These are phyloP conservation scores for Eucriotettix oculatus DNA, from an alignment of 2,888 invertebrate genomes.

Conservation along the genomic window DNA sequence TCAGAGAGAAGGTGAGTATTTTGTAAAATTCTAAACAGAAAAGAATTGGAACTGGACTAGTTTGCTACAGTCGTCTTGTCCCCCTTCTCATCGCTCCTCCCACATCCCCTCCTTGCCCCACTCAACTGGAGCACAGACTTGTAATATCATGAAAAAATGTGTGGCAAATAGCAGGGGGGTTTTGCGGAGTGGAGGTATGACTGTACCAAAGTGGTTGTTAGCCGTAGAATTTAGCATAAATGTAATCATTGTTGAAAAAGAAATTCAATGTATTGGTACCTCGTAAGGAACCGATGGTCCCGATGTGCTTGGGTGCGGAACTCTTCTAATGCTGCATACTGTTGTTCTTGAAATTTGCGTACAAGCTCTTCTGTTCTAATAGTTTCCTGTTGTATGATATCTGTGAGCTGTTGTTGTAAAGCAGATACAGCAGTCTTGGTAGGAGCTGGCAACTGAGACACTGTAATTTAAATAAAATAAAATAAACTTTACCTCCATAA, in stretches of 20 bases:
- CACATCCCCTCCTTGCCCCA: too few relatives aligned
- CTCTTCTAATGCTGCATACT: conserved; percentile 56
- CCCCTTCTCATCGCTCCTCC: too few relatives aligned
- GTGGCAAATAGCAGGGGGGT: too few relatives aligned
- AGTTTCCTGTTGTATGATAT: conserved; percentile 50
- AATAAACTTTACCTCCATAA: neutral
- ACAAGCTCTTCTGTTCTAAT: conserved; percentile 57
- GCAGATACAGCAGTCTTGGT: conserved; percentile 37
- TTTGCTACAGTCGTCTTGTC: too few relatives aligned
- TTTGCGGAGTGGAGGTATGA: too few relatives aligned
- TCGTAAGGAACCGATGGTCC: conserved; percentile 40
- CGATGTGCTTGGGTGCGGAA: conserved; percentile 54
- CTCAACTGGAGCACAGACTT: too few relatives aligned
- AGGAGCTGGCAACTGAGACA: conserved; percentile 29
- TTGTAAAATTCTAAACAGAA: too few relatives aligned
- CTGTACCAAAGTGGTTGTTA: too few relatives aligned
- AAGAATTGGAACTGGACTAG: too few relatives aligned
- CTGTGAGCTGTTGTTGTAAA: conserved; percentile 48
- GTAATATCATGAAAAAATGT: too few relatives aligned
- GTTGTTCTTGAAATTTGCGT: conserved; percentile 53
- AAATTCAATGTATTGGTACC: neutral
- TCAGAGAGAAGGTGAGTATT: too few relatives aligned
- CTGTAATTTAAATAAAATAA: conserved; percentile 17
- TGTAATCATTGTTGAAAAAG: neutral
- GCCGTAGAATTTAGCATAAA: too few relatives aligned